Evolutionary conservation across 2,797 vertebrate genomes (phyloP).

Genomic region (Etheostoma perlongum): DNA sequence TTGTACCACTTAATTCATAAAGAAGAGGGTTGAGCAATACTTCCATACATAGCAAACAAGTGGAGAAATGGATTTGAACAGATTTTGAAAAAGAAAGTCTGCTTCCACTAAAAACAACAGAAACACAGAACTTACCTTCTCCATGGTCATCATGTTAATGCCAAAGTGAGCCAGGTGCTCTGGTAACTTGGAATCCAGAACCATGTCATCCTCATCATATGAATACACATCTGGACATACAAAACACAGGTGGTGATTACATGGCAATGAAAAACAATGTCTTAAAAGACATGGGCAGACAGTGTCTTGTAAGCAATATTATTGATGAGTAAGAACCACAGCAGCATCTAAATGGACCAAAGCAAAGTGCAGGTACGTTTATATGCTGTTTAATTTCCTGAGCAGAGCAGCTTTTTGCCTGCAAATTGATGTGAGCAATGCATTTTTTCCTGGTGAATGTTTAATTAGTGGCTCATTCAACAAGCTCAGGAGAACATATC

Average conservation of each 20-base stretch:
- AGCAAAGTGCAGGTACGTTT: background rate
- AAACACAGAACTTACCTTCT: slow-evolving; percentile 87
- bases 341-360: background rate
- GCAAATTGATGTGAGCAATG: background rate
- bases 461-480: background rate
- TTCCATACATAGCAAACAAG: slow-evolving; percentile 11
- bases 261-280: background rate
- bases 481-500: background rate
- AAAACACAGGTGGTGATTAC: slow-evolving; percentile 3
- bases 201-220: slow-evolving; percentile 99
- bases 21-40: slow-evolving; percentile 22
- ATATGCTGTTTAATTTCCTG: background rate
- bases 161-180: slow-evolving; percentile 97
- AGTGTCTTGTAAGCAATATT: background rate
- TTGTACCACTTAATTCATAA: slow-evolving; percentile 11
- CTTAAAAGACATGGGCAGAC: background rate
- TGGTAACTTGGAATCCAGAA: slow-evolving; percentile 94
- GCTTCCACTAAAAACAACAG: background rate
- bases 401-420: background rate
- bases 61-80: background rate
- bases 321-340: background rate
- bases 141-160: slow-evolving; percentile 99
- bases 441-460: background rate
- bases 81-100: background rate
- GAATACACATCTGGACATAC: slow-evolving; percentile 92